Conservation (phyloP, 2,113 vertebrate species). For the Axis porcinus region DNA sequence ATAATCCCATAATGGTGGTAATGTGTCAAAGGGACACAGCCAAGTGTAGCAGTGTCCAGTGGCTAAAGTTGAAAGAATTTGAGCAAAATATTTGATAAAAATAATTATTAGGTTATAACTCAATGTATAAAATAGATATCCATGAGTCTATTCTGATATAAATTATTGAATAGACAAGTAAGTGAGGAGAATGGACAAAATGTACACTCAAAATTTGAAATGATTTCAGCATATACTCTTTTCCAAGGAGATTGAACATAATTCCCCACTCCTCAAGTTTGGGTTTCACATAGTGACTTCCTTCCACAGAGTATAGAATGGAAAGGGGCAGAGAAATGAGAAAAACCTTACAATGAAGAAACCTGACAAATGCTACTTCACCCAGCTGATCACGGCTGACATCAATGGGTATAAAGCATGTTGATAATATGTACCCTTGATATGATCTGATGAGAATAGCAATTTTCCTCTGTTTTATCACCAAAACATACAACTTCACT, state of each 20-base stretch:
- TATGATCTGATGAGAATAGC: neutral
- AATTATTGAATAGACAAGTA: neutral
- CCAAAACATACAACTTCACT: neutral
- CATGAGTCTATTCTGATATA: neutral
- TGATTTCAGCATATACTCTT: neutral
- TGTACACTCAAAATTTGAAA: neutral
- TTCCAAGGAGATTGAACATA: neutral
- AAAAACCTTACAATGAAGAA: neutral
- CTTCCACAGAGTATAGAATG: neutral
- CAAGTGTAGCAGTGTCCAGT: neutral
- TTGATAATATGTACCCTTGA: neutral
- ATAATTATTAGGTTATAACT: neutral
- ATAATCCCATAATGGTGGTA: neutral
- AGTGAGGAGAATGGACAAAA: neutral
- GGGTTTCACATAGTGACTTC: neutral
- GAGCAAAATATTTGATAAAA: neutral
- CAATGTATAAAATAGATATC: neutral
- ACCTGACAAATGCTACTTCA: neutral
- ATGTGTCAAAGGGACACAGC: neutral
- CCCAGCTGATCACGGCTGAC: neutral
- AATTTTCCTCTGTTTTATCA: neutral
- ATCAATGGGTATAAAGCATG: neutral
- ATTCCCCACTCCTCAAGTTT: neutral
- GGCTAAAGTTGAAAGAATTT: neutral
- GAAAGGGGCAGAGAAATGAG: neutral